Percentiles rank a stretch among this genome's conserved stretches.
phyloP scores from a whole-genome alignment of 2,113 vertebrate species.

The Gila orcuttii region DNA sequence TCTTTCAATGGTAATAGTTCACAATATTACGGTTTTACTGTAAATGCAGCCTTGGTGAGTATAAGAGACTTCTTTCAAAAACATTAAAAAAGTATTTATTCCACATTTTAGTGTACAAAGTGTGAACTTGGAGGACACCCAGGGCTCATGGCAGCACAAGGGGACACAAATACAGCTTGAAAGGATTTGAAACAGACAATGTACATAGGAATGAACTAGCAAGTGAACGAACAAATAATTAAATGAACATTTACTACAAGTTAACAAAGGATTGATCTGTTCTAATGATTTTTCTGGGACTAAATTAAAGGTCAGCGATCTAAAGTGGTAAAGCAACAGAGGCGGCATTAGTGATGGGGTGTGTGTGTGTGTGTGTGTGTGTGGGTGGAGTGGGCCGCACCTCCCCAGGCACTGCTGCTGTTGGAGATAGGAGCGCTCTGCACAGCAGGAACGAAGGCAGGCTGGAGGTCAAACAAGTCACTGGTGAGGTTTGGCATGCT shows the following conservation, averaged over 20 bases:
- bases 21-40: too few relatives aligned
- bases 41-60: too few relatives aligned
- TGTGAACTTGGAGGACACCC: background rate
- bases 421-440: constrained; percentile 88
- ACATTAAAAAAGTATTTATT: too few relatives aligned
- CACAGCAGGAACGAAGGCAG: constrained; percentile 87
- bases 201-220: background rate
- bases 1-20: too few relatives aligned
- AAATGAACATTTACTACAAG: constrained; percentile 17
- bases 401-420: constrained; percentile 87
- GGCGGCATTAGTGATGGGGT: background rate
- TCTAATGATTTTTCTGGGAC: constrained; percentile 17
- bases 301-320: constrained; percentile 22
- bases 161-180: background rate
- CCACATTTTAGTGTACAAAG: background rate
- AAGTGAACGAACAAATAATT: constrained; percentile 7
- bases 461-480: constrained; percentile 92
- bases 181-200: background rate
- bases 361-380: background rate
- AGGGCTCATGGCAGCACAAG: background rate
- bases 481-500: constrained; percentile 88
- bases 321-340: background rate
- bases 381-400: constrained; percentile 67
- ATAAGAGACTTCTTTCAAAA: too few relatives aligned
- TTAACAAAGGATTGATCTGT: constrained; percentile 16